phyloP scores from a whole-genome alignment of 2,888 invertebrate genomes.

The Urechis unicinctus region DNA sequence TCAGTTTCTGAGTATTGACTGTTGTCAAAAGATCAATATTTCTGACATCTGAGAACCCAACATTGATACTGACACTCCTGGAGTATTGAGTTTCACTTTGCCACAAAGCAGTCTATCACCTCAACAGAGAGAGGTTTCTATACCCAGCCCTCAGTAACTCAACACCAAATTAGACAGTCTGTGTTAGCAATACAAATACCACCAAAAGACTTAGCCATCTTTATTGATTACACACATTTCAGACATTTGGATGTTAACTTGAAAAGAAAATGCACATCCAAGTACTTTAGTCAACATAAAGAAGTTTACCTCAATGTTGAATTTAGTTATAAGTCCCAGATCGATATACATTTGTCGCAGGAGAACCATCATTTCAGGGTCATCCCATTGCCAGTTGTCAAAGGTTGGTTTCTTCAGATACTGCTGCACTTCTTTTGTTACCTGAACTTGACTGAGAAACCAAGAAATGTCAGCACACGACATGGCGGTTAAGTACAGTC shows the following conservation, averaged over 20 bases:
- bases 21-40: not conserved
- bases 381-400: constrained; percentile 76
- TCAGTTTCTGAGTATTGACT: too few relatives aligned
- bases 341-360: constrained; percentile 51
- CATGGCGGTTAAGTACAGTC: not conserved
- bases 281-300: too few relatives aligned
- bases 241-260: constrained; percentile 68
- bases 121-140: too few relatives aligned
- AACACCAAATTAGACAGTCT: too few relatives aligned
- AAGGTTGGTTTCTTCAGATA: constrained; percentile 66
- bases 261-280: constrained; percentile 67
- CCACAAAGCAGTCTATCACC: too few relatives aligned
- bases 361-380: constrained; percentile 60
- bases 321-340: constrained; percentile 44
- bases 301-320: constrained; percentile 49
- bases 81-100: too few relatives aligned
- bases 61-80: not conserved
- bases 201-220: too few relatives aligned
- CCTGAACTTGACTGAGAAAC: constrained; percentile 10
- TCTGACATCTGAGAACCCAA: not conserved
- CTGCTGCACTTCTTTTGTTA: constrained; percentile 61
- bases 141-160: too few relatives aligned
- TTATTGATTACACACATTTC: too few relatives aligned
- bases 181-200: too few relatives aligned
- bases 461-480: not conserved